These are phyloP conservation scores for Eristalinus sepulchralis DNA, from an alignment of 2,888 invertebrate species.

Conservation along the genomic window DNA sequence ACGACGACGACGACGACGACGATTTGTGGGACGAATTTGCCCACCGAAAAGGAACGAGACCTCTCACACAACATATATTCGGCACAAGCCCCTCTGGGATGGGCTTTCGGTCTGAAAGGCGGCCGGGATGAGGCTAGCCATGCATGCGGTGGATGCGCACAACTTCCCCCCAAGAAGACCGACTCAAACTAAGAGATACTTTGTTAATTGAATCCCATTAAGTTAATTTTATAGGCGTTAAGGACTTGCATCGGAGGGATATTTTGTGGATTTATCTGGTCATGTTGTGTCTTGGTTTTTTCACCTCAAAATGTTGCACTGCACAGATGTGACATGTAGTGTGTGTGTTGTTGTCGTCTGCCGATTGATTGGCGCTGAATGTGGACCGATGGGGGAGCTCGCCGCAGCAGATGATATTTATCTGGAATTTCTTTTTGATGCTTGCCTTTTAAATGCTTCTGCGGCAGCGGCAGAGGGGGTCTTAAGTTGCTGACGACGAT, in stretches of 20 bases:
- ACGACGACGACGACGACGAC: conserved; percentile 4
- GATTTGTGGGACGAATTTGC: conserved; percentile 56
- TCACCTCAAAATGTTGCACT: conserved; percentile 38
- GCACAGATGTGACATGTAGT: conserved; percentile 55
- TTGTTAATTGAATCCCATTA: conserved; percentile 82
- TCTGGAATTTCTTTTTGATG: conserved; percentile 71
- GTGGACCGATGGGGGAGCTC: conserved; percentile 28
- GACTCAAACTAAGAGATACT: conserved; percentile 69
- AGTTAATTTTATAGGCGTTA: conserved; percentile 82
- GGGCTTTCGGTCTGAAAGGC: conserved; percentile 47
- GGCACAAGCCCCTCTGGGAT: conserved; percentile 58
- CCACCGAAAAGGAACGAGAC: conserved; percentile 22
- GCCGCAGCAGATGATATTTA: conserved; percentile 64
- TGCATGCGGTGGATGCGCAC: conserved; percentile 3
- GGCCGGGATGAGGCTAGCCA: not conserved
- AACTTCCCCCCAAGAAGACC: not conserved
- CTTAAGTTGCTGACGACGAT: not conserved
- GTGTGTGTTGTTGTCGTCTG: conserved; percentile 36
- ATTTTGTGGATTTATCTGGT: conserved; percentile 33
- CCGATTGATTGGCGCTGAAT: conserved; percentile 61
- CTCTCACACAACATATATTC: conserved; percentile 27
- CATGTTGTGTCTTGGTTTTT: conserved; percentile 11
- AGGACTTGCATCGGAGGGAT: conserved; percentile 72
- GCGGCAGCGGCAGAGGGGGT: conserved; percentile 37
- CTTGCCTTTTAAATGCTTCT: conserved; percentile 66